Conservation (phyloP, 2,797 vertebrate species). For the Bradypodion pumilum region DNA sequence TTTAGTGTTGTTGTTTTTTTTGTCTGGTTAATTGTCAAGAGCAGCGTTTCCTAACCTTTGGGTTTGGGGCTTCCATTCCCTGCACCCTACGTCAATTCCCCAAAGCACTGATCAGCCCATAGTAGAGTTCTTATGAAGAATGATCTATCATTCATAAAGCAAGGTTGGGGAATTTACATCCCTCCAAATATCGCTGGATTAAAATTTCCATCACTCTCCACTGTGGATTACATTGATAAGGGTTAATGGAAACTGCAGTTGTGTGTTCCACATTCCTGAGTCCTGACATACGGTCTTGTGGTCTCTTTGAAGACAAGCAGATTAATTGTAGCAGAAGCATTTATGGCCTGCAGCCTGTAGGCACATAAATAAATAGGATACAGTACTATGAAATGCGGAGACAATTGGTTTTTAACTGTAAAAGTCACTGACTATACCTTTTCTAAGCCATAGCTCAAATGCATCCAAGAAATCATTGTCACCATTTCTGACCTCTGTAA, state of each 20-base stretch:
- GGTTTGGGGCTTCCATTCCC: too few species aligned
- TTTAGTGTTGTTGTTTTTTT: too few species aligned
- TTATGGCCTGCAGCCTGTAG: background rate
- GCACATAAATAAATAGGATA: background rate
- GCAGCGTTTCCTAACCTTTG: too few species aligned
- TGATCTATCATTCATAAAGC: background rate
- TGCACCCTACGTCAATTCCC: too few species aligned
- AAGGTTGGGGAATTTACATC: too few species aligned
- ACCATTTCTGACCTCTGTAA: background rate
- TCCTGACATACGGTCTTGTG: background rate
- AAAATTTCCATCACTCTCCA: too few species aligned
- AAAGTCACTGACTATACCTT: background rate
- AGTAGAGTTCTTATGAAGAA: background rate
- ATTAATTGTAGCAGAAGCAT: background rate
- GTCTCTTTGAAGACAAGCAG: background rate
- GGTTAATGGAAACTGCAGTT: too few species aligned
- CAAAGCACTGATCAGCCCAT: too few species aligned
- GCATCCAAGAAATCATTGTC: background rate
- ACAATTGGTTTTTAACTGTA: background rate
- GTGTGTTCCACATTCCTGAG: too few species aligned
- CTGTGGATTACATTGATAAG: too few species aligned
- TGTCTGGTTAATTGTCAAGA: too few species aligned
- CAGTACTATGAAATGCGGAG: background rate
- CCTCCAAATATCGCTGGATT: too few species aligned
- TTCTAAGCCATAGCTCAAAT: background rate